Conservation (phyloP, 2,113 vertebrate genomes). For the Pontoporia blainvillei region DNA sequence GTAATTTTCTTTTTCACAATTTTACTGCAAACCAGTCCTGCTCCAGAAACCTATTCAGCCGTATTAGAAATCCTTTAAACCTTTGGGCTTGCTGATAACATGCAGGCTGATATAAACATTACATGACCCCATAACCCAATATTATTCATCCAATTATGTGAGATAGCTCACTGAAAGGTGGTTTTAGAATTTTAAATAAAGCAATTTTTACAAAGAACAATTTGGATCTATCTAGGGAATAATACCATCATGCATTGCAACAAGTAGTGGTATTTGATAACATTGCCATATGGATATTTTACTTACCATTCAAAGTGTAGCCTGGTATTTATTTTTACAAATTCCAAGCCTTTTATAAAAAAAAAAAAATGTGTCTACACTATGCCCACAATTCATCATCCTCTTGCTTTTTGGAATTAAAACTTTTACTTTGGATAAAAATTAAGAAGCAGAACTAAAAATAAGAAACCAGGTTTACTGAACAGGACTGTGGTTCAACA, state of each 20-base stretch:
- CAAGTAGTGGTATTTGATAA: constrained; percentile 44
- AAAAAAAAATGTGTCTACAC: neutral
- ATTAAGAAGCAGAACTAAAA: neutral
- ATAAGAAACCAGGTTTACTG: neutral
- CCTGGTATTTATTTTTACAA: neutral
- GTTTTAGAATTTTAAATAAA: constrained; percentile 37
- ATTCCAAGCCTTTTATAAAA: neutral
- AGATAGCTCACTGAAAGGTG: neutral
- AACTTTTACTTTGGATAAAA: neutral
- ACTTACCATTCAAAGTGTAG: constrained; percentile 13
- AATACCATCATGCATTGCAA: neutral
- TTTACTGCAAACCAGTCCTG: constrained; percentile 12
- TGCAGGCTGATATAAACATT: constrained; percentile 30
- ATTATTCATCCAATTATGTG: constrained; percentile 33
- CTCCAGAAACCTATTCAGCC: neutral
- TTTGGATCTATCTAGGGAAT: constrained; percentile 26
- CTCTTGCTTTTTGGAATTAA: neutral
- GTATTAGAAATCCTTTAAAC: neutral
- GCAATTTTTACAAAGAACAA: constrained; percentile 10
- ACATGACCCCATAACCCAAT: neutral
- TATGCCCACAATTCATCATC: neutral
- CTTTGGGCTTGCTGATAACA: neutral
- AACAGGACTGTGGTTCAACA: neutral
- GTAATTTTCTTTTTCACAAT: neutral
- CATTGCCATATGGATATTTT: constrained; percentile 31